These are phyloP conservation scores for Drosophila hawaiiensis DNA, from an alignment of 2,888 invertebrate species.

Conservation along the genomic window DNA sequence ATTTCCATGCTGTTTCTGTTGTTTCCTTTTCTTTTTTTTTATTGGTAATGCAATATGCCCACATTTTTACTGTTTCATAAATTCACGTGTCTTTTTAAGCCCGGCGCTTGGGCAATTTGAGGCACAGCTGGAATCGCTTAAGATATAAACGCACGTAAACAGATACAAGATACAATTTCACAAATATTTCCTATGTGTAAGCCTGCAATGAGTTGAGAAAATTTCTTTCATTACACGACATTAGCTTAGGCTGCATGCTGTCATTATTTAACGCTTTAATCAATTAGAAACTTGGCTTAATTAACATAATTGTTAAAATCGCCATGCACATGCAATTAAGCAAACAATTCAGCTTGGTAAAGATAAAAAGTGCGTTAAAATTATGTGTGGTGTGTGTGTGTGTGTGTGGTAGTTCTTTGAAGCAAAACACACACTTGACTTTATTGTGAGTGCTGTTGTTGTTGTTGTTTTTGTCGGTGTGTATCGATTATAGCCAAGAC, in stretches of 20 bases:
- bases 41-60: slow-evolving; percentile 31
- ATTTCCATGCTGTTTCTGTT: neutral
- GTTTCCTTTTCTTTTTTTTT: slow-evolving; percentile 6
- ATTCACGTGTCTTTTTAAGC: slow-evolving; percentile 14
- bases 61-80: slow-evolving; percentile 33
- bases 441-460: slow-evolving; percentile 20
- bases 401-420: slow-evolving; percentile 13
- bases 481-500: slow-evolving; percentile 71
- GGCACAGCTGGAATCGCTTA: slow-evolving; percentile 56
- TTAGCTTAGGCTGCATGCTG: neutral
- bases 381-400: neutral
- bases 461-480: slow-evolving; percentile 24
- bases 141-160: slow-evolving; percentile 19
- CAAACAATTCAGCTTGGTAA: slow-evolving; percentile 10
- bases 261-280: slow-evolving; percentile 12
- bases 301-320: slow-evolving; percentile 28
- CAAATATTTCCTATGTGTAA: neutral
- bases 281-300: slow-evolving; percentile 29
- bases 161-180: slow-evolving; percentile 17
- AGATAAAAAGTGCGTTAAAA: slow-evolving; percentile 33
- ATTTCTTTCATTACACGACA: slow-evolving; percentile 44
- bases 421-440: slow-evolving; percentile 53
- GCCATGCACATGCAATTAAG: slow-evolving; percentile 59
- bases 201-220: slow-evolving; percentile 52
- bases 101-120: slow-evolving; percentile 26